Evolutionary conservation across 2,113 vertebrate genomes (phyloP).

Genomic region (Mobula hypostoma): DNA sequence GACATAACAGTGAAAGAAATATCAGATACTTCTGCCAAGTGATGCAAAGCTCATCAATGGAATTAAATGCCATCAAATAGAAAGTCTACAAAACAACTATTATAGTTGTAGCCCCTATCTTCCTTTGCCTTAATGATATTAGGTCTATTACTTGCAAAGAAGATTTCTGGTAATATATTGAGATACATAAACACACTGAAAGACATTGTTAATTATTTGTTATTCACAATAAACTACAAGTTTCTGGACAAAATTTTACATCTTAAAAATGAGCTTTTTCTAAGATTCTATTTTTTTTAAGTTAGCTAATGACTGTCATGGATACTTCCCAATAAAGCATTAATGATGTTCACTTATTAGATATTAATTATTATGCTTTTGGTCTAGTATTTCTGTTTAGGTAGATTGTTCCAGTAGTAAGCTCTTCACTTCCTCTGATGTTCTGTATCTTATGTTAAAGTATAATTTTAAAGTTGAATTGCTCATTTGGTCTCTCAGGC

Average conservation of each 20-base stretch:
- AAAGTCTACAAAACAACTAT: conserved; percentile 11
- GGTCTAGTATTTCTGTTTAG: neutral
- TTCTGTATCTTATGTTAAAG: neutral
- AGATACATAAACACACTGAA: neutral
- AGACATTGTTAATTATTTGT: neutral
- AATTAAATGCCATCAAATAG: neutral
- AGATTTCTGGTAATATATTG: neutral
- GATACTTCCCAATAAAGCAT: neutral
- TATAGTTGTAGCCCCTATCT: neutral
- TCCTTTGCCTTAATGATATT: neutral
- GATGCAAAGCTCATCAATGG: neutral
- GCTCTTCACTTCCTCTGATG: neutral
- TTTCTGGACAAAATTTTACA: neutral
- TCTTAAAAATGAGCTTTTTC: neutral
- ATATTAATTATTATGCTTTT: neutral
- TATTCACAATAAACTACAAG: neutral
- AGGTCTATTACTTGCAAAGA: neutral
- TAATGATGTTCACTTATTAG: neutral
- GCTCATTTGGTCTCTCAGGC: neutral
- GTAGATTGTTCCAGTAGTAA: neutral
- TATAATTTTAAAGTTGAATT: neutral
- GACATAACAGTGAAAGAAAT: neutral
- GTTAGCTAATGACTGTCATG: neutral
- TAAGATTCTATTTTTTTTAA: neutral
- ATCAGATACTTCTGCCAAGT: neutral